Evolutionary conservation across 2,888 invertebrate genomes (phyloP), one percentile per base, ranked within the genome.

Genomic region (Linhomoeus sp.): DNA sequence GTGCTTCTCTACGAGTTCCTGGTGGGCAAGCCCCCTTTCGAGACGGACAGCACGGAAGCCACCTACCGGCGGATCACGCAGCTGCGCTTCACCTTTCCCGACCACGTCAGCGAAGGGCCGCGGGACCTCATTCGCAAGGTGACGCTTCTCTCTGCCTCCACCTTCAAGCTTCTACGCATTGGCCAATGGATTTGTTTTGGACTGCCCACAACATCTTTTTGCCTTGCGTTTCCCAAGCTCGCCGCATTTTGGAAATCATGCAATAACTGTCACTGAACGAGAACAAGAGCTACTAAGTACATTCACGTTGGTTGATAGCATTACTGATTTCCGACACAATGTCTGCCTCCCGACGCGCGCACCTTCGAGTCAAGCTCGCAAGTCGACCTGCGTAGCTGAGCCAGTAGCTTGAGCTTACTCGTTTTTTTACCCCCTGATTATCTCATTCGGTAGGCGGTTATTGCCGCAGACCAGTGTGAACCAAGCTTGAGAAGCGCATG

Each of bases 1-100:
- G 84, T 97, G 1, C 70, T 97, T 1, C 85, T 86, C 62, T 97
- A 82, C 60, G 97, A 97, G 67, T 76, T 90, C 57, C 70, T 99
- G 26, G 82, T 83, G 1, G 97, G 97, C 0, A 73, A 77, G 53
- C 90, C 97, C 7, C 94, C 97, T 0, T 97, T 97, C 70, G 81
- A 92, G 63, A 72, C 75, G 1, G 77, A 76, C 19, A 51, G 51
- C 24, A 47, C 50, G 14, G 15, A 54, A 12, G 67, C 66, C 25
- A 73, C 72, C 1, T 72, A 71, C 56, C 49, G 56, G 15, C 56
- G 66, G 17, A 73, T 73, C 45, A 60, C 63, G 14, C 60, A 58
- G 49, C 68, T 70, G n/a, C 61, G 66, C 40, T 63, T 67, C 45
- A 52, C 50, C 1, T 72, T 66, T 52, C 72, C 73, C 2, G 52